Evolutionary conservation across 2,113 vertebrate genomes (phyloP).

Genomic region (Sus scrofa): DNA sequence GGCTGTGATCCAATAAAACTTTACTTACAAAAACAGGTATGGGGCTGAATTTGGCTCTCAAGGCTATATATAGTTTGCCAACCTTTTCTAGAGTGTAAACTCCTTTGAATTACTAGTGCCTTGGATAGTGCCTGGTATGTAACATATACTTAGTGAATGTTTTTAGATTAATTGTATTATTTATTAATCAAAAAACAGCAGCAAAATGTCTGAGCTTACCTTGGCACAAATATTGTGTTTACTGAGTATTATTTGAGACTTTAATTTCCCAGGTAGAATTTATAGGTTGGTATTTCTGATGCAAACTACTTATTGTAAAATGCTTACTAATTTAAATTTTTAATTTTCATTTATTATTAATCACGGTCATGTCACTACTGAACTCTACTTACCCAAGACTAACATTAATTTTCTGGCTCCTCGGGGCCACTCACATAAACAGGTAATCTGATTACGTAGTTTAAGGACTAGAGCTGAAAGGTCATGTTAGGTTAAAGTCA

Average conservation of each 20-base stretch:
- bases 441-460: constrained; percentile 21
- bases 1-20: neutral
- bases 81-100: neutral
- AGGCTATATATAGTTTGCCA: neutral
- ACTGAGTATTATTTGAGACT: neutral
- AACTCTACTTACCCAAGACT: constrained; percentile 44
- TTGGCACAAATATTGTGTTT: neutral
- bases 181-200: constrained; percentile 36
- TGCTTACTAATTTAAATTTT: neutral
- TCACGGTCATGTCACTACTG: neutral
- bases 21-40: constrained; percentile 19
- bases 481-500: neutral
- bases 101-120: neutral
- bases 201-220: constrained; percentile 11
- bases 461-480: constrained; percentile 24
- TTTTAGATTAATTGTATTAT: constrained; percentile 8
- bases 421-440: neutral
- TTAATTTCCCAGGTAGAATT: constrained; percentile 28
- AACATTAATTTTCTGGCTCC: constrained; percentile 53
- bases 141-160: neutral
- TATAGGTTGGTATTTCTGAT: constrained; percentile 30
- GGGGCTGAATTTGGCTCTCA: neutral
- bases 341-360: constrained; percentile 34
- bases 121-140: neutral
- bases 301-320: constrained; percentile 15